These are phyloP conservation scores for Zootoca vivipara DNA, from an alignment of 2,113 vertebrate genomes.

Conservation along the genomic window DNA sequence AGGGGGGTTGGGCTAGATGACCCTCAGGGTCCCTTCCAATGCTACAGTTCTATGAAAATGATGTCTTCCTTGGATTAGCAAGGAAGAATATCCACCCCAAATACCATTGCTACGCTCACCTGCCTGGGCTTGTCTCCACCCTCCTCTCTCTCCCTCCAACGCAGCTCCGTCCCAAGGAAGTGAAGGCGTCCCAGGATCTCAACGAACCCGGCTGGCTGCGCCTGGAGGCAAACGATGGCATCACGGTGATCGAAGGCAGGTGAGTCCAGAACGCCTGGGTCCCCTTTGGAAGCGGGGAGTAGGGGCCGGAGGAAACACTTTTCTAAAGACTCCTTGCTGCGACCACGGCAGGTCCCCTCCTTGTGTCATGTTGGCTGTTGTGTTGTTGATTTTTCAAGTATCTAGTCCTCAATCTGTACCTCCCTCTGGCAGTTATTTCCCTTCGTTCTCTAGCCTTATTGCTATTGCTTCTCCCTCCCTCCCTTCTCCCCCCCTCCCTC, in stretches of 20 bases:
- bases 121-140: not conserved
- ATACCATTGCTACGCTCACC: no score
- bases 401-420: not conserved
- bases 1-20: no score
- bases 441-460: not conserved
- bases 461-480: not conserved
- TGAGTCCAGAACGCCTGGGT: constrained; percentile 23
- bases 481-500: no score
- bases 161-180: constrained; percentile 83
- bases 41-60: no score
- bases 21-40: no score
- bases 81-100: no score
- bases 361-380: not conserved
- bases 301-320: not conserved
- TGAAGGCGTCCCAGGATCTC: constrained; percentile 76
- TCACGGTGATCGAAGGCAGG: constrained; percentile 83
- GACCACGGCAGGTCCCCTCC: not conserved
- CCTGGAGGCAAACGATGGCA: constrained; percentile 76
- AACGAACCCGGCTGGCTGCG: constrained; percentile 79
- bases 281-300: not conserved
- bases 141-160: rapidly evolving
- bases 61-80: no score
- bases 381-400: not conserved
- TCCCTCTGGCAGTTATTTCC: not conserved
- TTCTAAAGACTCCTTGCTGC: not conserved